Base-by-base conservation (phyloP, 2,113 vertebrate genomes). In the Sorex fumeus region DNA sequence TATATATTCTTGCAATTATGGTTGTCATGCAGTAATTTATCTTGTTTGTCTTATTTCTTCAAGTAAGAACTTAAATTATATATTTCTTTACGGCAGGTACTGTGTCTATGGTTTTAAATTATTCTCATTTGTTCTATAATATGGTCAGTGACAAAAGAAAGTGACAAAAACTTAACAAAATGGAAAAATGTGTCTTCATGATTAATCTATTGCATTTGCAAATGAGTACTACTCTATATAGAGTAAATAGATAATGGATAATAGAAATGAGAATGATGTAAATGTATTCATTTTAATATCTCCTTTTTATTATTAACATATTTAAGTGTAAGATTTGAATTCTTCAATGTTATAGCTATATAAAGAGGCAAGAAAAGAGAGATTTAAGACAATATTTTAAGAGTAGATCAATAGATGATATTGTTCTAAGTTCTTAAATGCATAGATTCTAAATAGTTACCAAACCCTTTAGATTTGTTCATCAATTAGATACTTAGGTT, bases 321-420 rank as follows among this genome's bases (percentile, higher is more conserved):
- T 86, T 76, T 87, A 95, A 95, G 72, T 89, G 43, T 72, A 36
- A 6, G 25, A 79, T 88, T 70, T 89, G 30, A 91, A 91, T 15
- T 53, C 43, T 70, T 80, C 25, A 81, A 45, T 93, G 67, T 86
- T 81, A 60, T 27, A 80, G 28, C 25, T 91, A 90, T 62, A 78
- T 77, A 47, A 23, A 90, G 50, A 83, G 78, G 57, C 45, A 81
- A 86, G 57, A 95, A 82, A 13, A 40, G 5, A 77, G 32, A 50
- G 47, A 50, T 0, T 88, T 87, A 74, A 91, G 85, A 87, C 5
- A 62, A 16, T 93, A 88, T 91, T 89, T 96, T 67, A 91, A 91
- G 93, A 82, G 77, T 95, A 97, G 93, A 97, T 97, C 96, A 97
- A 97, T 96, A 97, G 97, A 94, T 95, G 93, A 96, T 91, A 97